Base-by-base conservation (phyloP, 2,888 invertebrate species). In the Idaea straminata region DNA sequence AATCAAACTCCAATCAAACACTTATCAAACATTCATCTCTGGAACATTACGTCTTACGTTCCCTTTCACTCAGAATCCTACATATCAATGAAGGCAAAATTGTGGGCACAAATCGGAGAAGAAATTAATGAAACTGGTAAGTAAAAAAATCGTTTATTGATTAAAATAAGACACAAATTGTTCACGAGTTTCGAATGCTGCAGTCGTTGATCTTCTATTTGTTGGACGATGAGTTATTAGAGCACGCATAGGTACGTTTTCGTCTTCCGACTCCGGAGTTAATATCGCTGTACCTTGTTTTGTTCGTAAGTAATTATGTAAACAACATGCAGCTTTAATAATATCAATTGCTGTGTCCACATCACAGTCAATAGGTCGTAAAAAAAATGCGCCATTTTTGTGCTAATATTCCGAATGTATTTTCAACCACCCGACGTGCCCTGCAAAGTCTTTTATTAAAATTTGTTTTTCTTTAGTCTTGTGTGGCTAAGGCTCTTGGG, bases 391-490 rank as follows among this genome's bases (percentile, higher is more conserved):
- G 61, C 64, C 64, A 72, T 69, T 69, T 70, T 57, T 62, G 38
- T 36, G 61, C 35, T 36, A 61, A 57, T 25, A 67, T 66, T 15
- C 69, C 69, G 61, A 72, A 70, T 35, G 67, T 61, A 61, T 63
- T 72, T 63, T 70, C 69, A 58, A 69, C 66, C 13, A 72, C 64
- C 15, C 72, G 66, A 59, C 69, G 59, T 59, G 68, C 69, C 38
- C 68, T 63, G 57, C 72, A 62, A 25, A 69, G 61, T 62, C 69
- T 65, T 35, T 68, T 61, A 64, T 72, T 71, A 61, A 62, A 68
- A 62, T 35, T 69, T 62, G 10, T 16, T 66, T 72, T 72, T 66
- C 68, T 66, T 60, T 58, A 34, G 61, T 69, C 65, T 15, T 62
- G 59, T 36, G 35, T 34, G 61, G 58, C 57, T 59, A 16, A 59